phyloP scores from a whole-genome alignment of 2,113 vertebrate genomes.

The Bos taurus region DNA sequence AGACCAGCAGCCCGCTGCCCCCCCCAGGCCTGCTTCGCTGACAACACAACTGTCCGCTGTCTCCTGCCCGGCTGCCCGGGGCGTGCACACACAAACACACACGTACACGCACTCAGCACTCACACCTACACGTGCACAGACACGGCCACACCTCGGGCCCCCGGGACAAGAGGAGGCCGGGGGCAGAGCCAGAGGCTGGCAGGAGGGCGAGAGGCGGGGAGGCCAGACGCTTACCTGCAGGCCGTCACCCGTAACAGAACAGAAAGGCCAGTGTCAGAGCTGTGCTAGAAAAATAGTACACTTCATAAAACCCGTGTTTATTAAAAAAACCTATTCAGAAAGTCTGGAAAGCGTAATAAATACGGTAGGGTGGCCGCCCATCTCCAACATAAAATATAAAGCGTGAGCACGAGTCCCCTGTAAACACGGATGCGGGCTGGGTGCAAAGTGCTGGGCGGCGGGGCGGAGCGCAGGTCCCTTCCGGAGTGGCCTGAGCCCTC shows the following conservation, averaged over 20 bases:
- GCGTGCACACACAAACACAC: neutral
- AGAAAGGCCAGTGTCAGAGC: slow-evolving; percentile 69
- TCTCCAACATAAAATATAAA: slow-evolving; percentile 63
- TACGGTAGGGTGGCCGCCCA: slow-evolving; percentile 70
- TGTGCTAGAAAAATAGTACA: slow-evolving; percentile 78
- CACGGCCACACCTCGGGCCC: neutral
- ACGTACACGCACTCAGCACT: neutral
- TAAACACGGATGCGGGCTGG: slow-evolving; percentile 65
- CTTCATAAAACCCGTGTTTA: slow-evolving; percentile 81
- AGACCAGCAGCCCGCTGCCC: neutral
- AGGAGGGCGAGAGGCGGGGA: neutral
- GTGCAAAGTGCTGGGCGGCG: slow-evolving; percentile 56
- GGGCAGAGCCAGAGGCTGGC: slow-evolving; percentile 30
- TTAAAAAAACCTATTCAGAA: slow-evolving; percentile 80
- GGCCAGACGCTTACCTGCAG: slow-evolving; percentile 11
- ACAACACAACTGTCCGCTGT: neutral
- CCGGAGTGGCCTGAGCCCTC: neutral
- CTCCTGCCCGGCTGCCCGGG: neutral
- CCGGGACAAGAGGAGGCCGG: rapidly evolving
- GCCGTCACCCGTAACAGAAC: slow-evolving; percentile 38
- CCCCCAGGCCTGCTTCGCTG: neutral
- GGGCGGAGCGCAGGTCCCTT: neutral
- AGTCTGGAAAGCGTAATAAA: slow-evolving; percentile 79
- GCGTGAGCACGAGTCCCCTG: neutral
- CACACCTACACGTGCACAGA: neutral